Evolutionary conservation across 2,797 vertebrate species (phyloP).

Genomic region (Melanotaenia trifasciata): DNA sequence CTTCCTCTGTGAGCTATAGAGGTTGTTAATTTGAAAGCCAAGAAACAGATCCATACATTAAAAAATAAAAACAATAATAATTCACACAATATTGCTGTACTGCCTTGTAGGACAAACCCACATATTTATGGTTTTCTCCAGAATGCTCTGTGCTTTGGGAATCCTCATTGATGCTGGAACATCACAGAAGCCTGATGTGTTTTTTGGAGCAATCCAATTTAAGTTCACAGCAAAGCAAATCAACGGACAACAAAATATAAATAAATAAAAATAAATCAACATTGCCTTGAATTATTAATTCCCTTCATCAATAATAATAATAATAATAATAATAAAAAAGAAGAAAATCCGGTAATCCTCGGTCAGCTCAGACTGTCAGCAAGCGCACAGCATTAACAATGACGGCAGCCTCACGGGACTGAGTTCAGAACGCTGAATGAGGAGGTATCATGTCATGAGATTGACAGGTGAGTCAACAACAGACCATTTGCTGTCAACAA

Average conservation of each 20-base stretch:
- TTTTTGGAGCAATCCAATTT: constrained; percentile 46
- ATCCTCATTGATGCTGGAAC: constrained; percentile 25
- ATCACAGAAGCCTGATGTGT: constrained; percentile 11
- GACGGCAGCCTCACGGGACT: constrained; percentile 14
- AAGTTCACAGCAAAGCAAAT: constrained; percentile 47
- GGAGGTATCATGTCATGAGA: background rate
- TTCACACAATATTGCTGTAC: background rate
- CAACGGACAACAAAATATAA: constrained; percentile 9
- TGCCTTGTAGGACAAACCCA: constrained; percentile 1
- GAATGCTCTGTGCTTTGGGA: constrained; percentile 20
- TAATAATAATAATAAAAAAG: constrained; percentile 29
- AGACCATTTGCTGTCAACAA: background rate
- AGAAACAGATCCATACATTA: constrained; percentile 2
- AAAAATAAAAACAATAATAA: background rate
- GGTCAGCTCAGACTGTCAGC: constrained; percentile 23
- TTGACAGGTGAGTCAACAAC: constrained; percentile 19
- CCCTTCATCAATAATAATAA: constrained; percentile 5
- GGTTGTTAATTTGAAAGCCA: constrained; percentile 41
- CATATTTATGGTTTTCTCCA: constrained; percentile 1
- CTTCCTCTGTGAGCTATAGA: constrained; percentile 26
- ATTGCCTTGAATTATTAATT: constrained; percentile 58
- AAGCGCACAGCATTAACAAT: background rate
- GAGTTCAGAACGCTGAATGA: background rate
- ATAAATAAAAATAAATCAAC: constrained; percentile 21
- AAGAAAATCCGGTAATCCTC: background rate